Conservation (phyloP, 2,113 vertebrate genomes). For the Empidonax alnorum region DNA sequence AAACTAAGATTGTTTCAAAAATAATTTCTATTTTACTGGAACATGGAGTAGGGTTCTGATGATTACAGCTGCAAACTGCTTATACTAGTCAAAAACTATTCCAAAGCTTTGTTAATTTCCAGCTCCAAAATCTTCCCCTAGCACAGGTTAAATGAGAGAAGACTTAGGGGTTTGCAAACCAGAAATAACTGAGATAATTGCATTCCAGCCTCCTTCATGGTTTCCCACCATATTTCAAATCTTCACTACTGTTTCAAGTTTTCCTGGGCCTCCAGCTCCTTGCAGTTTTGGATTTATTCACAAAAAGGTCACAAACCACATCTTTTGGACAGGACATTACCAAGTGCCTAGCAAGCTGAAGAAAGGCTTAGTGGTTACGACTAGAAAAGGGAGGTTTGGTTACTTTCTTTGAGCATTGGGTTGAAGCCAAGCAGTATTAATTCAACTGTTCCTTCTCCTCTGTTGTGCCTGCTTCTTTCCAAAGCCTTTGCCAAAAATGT, state of each 20-base stretch:
- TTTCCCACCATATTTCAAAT: background rate
- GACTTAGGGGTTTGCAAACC: background rate
- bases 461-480: constrained; percentile 53
- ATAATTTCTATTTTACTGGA: background rate
- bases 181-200: constrained; percentile 24
- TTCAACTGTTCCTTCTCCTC: constrained; percentile 6
- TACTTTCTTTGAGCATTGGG: constrained; percentile 13
- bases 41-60: background rate
- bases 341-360: constrained; percentile 2
- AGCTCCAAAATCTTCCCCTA: background rate
- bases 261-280: background rate
- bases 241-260: constrained; percentile 9
- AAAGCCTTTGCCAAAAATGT: constrained; percentile 50
- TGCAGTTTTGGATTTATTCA: constrained; percentile 26
- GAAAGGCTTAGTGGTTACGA: constrained; percentile 7
- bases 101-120: background rate
- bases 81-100: background rate
- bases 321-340: background rate
- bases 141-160: background rate
- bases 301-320: background rate
- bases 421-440: constrained; percentile 34
- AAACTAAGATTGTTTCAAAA: background rate
- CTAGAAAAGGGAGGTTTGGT: constrained; percentile 39
- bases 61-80: background rate
- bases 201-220: background rate